These are phyloP conservation scores for Temnothorax ravouxi DNA, from an alignment of 2,888 invertebrate genomes.

Conservation along the genomic window DNA sequence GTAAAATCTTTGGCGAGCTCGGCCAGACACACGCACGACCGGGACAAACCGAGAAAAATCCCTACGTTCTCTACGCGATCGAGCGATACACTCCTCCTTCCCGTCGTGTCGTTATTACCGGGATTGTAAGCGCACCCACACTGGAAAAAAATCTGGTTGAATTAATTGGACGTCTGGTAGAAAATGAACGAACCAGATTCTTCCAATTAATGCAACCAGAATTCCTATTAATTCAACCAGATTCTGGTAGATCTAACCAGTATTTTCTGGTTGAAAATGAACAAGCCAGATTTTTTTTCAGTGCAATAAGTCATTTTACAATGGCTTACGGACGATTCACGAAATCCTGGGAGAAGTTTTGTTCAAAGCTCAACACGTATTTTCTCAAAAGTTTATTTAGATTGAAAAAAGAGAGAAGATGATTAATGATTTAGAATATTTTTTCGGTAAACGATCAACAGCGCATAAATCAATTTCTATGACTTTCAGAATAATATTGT, in stretches of 20 bases:
- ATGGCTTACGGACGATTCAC: constrained; percentile 5
- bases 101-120: constrained; percentile 19
- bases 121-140: constrained; percentile 28
- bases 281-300: too few species aligned
- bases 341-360: constrained; percentile 10
- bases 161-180: too few species aligned
- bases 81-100: constrained; percentile 26
- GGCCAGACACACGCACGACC: constrained; percentile 12
- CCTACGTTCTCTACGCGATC: constrained; percentile 43
- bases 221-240: too few species aligned
- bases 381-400: constrained; percentile 3
- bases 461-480: too few species aligned
- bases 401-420: background rate
- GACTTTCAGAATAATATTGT: background rate
- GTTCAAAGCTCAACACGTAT: background rate
- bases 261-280: too few species aligned
- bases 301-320: background rate
- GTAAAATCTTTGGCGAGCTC: constrained; percentile 69
- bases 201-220: too few species aligned
- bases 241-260: too few species aligned
- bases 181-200: too few species aligned
- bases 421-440: constrained; percentile 5
- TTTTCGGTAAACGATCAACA: background rate
- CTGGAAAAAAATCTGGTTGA: too few species aligned
- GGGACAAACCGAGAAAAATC: constrained; percentile 64